Evolutionary conservation across 2,888 invertebrate species (phyloP).

Genomic region (Caenorhabditis macrosperma): DNA sequence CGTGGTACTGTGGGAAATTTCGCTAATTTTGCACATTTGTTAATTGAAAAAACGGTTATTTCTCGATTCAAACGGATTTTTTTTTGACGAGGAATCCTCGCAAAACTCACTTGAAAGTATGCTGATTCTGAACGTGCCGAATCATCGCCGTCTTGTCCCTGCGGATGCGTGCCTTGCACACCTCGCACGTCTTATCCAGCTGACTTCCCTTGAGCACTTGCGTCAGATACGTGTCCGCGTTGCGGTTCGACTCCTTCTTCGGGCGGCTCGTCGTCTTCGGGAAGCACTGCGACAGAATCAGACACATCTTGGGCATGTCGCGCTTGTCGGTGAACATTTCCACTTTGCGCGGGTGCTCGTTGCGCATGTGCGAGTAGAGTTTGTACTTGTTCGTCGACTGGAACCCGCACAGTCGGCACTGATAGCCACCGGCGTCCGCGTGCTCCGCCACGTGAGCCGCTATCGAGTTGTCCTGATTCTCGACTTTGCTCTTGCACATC

Average conservation of each 20-base stretch:
- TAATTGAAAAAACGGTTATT: too few species aligned
- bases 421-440: conserved; percentile 61
- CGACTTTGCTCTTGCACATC: conserved; percentile 61
- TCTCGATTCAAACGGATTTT: too few species aligned
- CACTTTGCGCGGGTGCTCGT: conserved; percentile 62
- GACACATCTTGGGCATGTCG: conserved; percentile 61
- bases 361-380: conserved; percentile 65
- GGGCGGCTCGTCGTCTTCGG: conserved; percentile 50
- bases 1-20: too few species aligned
- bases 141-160: conserved; percentile 43
- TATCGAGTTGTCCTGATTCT: conserved; percentile 65
- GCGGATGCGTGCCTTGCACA: conserved; percentile 23
- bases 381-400: conserved; percentile 61
- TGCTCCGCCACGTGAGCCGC: conserved; percentile 66
- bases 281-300: conserved; percentile 55
- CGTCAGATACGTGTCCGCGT: conserved; percentile 39
- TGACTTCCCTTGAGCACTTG: conserved; percentile 1
- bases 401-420: conserved; percentile 65
- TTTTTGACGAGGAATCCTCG: too few species aligned
- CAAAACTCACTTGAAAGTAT: conserved; percentile 50
- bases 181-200: conserved; percentile 5
- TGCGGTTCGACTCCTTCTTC: conserved; percentile 51
- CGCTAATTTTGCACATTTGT: too few species aligned
- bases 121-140: conserved; percentile 51
- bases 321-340: conserved; percentile 61